These are phyloP conservation scores for Discoglossus pictus DNA, from an alignment of 2,797 vertebrate genomes.

Conservation along the genomic window DNA sequence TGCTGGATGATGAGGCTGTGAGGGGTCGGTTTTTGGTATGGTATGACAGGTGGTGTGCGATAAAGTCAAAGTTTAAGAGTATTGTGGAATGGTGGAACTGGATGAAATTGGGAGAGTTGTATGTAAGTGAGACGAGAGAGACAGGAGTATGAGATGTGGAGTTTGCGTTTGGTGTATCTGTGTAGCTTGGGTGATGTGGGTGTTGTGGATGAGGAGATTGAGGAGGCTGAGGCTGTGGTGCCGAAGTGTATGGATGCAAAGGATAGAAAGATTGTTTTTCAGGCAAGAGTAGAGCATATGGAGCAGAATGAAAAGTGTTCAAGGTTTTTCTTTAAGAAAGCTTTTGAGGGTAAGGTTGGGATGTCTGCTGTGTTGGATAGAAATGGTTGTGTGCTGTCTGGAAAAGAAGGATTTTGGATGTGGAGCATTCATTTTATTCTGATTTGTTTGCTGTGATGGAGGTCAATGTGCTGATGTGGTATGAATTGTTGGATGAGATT, in stretches of 20 bases:
- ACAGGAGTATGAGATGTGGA: too few species aligned
- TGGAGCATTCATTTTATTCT: neutral
- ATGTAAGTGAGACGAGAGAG: too few species aligned
- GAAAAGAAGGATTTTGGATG: neutral
- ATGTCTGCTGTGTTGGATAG: too few species aligned
- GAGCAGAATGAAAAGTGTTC: neutral
- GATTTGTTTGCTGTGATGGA: neutral
- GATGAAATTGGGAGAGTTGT: neutral
- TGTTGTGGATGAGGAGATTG: too few species aligned
- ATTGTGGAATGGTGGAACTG: neutral
- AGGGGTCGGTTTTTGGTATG: fast-evolving
- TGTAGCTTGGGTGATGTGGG: too few species aligned
- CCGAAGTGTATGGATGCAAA: too few species aligned
- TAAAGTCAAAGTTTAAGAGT: neutral
- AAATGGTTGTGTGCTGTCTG: too few species aligned
- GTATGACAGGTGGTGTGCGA: neutral
- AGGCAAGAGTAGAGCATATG: neutral
- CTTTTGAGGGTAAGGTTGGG: neutral
- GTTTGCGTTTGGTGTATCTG: too few species aligned
- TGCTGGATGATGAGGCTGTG: neutral
- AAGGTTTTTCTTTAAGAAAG: too few species aligned
- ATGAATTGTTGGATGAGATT: neutral
- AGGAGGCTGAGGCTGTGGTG: too few species aligned
- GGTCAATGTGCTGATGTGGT: neutral
- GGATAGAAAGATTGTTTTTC: too few species aligned